Conservation (phyloP, 2,888 invertebrate species). For the Archaeoteleia sp. region DNA sequence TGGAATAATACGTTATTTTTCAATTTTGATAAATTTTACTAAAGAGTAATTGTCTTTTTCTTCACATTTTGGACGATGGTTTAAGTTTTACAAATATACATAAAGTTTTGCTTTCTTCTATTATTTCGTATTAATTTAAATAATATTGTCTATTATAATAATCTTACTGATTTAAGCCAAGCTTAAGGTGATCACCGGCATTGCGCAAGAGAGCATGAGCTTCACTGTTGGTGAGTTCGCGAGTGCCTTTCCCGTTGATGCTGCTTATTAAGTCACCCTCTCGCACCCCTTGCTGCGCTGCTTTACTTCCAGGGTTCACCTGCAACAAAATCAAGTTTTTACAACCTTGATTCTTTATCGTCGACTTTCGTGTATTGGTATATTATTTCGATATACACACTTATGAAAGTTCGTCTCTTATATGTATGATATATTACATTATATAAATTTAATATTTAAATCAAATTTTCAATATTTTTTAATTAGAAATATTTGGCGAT, state of each 20-base stretch:
- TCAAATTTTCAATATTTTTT: too few species aligned
- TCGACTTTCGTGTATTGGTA: slow-evolving; percentile 5
- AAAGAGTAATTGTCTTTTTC: too few species aligned
- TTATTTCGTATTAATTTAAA: slow-evolving; percentile 28
- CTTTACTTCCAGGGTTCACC: slow-evolving; percentile 92
- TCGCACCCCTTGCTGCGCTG: slow-evolving; percentile 85
- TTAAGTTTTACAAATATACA: too few species aligned
- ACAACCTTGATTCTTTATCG: slow-evolving; percentile 14
- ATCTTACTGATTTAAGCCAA: slow-evolving; percentile 85
- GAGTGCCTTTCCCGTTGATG: slow-evolving; percentile 84
- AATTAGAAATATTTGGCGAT: too few species aligned
- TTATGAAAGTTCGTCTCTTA: too few species aligned
- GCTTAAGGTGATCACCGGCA: slow-evolving; percentile 81
- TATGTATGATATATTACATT: too few species aligned
- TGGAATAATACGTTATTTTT: too few species aligned
- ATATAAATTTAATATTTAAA: too few species aligned
- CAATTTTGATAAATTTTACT: too few species aligned
- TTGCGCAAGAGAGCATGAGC: slow-evolving; percentile 85
- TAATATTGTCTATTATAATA: slow-evolving; percentile 45
- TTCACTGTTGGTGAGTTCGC: slow-evolving; percentile 82
- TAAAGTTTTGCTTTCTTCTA: too few species aligned
- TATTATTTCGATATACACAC: slow-evolving; percentile 18
- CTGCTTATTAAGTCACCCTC: slow-evolving; percentile 89
- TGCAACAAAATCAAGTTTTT: slow-evolving; percentile 75
- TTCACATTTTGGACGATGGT: too few species aligned